phyloP scores from a whole-genome alignment of 1,140 invertebrate genomes.

The Hesperophylax magnus region DNA sequence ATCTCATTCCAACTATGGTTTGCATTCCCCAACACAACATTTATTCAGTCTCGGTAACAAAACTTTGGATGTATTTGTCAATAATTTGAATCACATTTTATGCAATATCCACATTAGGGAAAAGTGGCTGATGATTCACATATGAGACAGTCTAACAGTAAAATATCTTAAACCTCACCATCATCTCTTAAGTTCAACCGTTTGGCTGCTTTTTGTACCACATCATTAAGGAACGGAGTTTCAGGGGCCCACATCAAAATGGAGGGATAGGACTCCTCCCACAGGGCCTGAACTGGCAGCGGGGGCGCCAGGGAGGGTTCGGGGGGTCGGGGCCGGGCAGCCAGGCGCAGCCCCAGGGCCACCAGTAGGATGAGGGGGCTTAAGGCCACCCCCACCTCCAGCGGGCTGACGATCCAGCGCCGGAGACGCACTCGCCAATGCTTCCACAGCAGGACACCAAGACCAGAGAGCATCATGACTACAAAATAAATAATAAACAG shows the following conservation, averaged over 20 bases:
- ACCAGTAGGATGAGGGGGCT: neutral
- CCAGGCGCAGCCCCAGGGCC: neutral
- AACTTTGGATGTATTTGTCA: too few relatives aligned
- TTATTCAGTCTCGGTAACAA: too few relatives aligned
- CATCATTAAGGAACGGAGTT: neutral
- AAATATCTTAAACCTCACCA: neutral
- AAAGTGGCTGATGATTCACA: too few relatives aligned
- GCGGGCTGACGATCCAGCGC: neutral
- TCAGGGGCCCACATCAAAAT: neutral
- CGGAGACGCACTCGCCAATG: constrained; percentile 4
- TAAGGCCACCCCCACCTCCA: neutral
- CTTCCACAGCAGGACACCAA: constrained; percentile 39
- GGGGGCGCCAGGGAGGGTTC: neutral
- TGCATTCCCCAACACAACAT: too few relatives aligned
- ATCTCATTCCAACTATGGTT: too few relatives aligned
- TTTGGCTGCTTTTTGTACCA: neutral
- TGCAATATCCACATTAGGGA: too few relatives aligned
- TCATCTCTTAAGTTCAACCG: neutral
- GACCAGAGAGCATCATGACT: neutral
- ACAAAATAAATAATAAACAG: too few relatives aligned
- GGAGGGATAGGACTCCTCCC: neutral
- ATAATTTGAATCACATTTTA: too few relatives aligned
- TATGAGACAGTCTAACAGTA: too few relatives aligned
- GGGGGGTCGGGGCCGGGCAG: neutral
- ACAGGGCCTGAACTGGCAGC: neutral